Percentiles rank a stretch among this genome's conserved stretches.
These are phyloP conservation scores for Peromyscus nudipes DNA, from an alignment of 2,797 vertebrate species.

Conservation along the genomic window DNA sequence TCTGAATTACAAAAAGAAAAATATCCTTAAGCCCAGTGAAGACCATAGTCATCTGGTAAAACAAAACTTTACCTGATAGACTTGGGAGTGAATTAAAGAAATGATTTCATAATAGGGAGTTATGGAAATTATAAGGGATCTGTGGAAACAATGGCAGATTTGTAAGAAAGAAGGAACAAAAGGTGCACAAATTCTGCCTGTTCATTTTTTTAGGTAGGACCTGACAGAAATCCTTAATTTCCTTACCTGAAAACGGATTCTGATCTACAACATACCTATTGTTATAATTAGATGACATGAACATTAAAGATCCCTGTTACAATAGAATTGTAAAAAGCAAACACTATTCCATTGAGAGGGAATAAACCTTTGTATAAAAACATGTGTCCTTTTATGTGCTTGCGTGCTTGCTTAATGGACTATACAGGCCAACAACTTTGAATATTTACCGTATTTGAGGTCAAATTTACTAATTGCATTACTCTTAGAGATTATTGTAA, in stretches of 20 bases:
- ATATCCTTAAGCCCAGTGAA: not conserved
- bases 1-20: not conserved
- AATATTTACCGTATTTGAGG: not conserved
- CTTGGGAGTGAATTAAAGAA: not conserved
- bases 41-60: not conserved
- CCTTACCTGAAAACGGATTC: slow-evolving; percentile 28
- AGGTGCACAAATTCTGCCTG: not conserved
- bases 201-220: not conserved
- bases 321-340: slow-evolving; percentile 20
- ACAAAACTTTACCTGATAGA: not conserved
- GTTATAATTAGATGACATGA: slow-evolving; percentile 16
- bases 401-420: not conserved
- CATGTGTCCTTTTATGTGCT: not conserved
- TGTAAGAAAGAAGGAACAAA: not conserved
- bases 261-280: not conserved
- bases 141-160: not conserved
- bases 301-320: slow-evolving; percentile 5
- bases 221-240: slow-evolving; percentile 30
- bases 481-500: not conserved
- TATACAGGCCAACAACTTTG: not conserved
- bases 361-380: slow-evolving; percentile 11
- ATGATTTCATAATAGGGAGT: not conserved
- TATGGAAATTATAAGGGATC: not conserved
- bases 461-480: slow-evolving; percentile 38
- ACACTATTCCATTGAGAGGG: not conserved